phyloP scores from a whole-genome alignment of 2,113 vertebrate species.

The Clarias magur region DNA sequence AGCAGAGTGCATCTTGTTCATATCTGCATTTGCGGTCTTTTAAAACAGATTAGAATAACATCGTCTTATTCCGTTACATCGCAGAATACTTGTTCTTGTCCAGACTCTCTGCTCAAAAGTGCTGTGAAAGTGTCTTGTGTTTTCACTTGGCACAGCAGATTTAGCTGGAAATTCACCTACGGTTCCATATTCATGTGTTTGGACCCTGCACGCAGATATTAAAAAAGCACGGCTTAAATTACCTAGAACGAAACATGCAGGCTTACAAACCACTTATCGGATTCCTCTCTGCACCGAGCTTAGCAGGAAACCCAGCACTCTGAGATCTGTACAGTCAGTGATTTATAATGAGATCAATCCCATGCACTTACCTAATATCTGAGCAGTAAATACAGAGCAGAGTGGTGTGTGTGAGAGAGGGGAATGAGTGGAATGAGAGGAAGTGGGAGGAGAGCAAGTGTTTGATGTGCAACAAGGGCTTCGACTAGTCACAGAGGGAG shows the following conservation, averaged over 20 bases:
- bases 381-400: slow-evolving; percentile 32
- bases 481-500: background rate
- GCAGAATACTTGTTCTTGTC: background rate
- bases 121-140: background rate
- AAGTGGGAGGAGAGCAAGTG: background rate
- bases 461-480: slow-evolving; percentile 2
- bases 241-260: slow-evolving; percentile 44
- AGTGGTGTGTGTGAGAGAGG: background rate
- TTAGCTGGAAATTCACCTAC: background rate
- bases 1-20: background rate
- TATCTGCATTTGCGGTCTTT: background rate
- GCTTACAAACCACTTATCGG: slow-evolving; percentile 55
- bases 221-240: slow-evolving; percentile 45
- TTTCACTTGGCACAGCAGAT: background rate
- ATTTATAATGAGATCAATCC: slow-evolving; percentile 54
- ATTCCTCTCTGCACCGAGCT: slow-evolving; percentile 39
- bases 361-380: slow-evolving; percentile 22
- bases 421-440: background rate
- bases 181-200: background rate
- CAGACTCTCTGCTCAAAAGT: background rate
- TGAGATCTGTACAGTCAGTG: slow-evolving; percentile 39
- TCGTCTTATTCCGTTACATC: background rate
- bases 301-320: slow-evolving; percentile 10
- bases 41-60: background rate
- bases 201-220: slow-evolving; percentile 42